Evolutionary conservation across 1,140 invertebrate genomes (phyloP), one percentile per base, ranked within the genome.

Genomic region (Drosophila oshimai): DNA sequence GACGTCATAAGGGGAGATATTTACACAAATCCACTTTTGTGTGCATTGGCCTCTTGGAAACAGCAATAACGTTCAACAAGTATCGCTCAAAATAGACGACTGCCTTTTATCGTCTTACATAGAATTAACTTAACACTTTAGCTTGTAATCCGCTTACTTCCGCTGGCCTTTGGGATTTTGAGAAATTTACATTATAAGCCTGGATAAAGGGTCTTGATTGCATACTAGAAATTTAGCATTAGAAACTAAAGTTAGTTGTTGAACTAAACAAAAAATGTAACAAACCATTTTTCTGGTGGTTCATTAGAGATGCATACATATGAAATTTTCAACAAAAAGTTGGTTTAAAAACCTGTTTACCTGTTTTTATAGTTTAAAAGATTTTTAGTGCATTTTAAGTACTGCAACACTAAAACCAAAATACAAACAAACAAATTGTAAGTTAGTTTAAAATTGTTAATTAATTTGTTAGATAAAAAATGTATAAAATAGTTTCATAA

Each of bases 1-100:
- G 58, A 65, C 58, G 42, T 65, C 58, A 49, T 41, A 6, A 42
- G 5, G 17, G 9, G 12, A 58, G n/a, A 46, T 26, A 31, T 64
- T 64, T 39, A 31, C 13, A 24, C 26, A 64, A 64, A 49, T 24
- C 33, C 37, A 13, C 20, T 18, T 7, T 4, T 41, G 39, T 58
- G 18, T 62, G 26, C 58, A 24, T 57, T 31, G 36, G 20, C 7
- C 50, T 26, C 53, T 62, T 41, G 53, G 36, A 58, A 26, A 44
- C 20, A 26, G 20, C 28, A 6, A 33, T n/a, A 44, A 44, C 10
- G 13, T 20, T 44, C 53, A 34, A 60, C 53, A 62, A 57, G 49
- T 55, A 22, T 24, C 13, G 10, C 24, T 22, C 2, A 2, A 44
- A 54, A 54, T 31, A 51, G 18, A 7, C 18, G 4, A 18, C 9